Evolutionary conservation across 2,113 vertebrate genomes (phyloP).

Genomic region (Orientallactaga bullata): DNA sequence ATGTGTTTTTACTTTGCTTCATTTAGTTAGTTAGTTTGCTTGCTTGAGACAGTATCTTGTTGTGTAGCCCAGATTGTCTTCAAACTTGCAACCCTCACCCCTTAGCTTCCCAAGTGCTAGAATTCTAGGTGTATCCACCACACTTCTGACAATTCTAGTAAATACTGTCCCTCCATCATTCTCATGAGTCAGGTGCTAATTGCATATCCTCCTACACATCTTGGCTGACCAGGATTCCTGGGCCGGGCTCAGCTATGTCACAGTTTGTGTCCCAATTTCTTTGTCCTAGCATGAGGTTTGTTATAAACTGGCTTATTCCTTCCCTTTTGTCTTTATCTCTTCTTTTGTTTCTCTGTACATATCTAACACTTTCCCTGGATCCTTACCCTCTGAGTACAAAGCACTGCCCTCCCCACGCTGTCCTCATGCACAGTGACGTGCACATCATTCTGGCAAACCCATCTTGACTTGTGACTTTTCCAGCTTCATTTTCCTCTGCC

Average conservation of each 20-base stretch:
- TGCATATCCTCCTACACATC: not conserved
- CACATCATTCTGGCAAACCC: not conserved
- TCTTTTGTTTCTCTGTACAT: constrained; percentile 2
- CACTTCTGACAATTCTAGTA: constrained; percentile 5
- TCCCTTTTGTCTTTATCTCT: not conserved
- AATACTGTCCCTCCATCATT: not conserved
- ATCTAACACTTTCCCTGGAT: not conserved
- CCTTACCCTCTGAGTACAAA: not conserved
- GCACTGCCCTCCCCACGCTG: not conserved
- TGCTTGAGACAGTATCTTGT: no score
- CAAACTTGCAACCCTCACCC: no score
- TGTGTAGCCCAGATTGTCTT: no score
- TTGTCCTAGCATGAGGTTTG: not conserved
- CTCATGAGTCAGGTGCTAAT: not conserved
- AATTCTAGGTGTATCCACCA: no score
- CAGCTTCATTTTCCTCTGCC: not conserved
- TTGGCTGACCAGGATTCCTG: not conserved
- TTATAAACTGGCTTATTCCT: not conserved
- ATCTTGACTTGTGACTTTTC: not conserved
- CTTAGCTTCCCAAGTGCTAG: no score
- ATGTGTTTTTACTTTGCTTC: no score
- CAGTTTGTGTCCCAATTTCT: not conserved
- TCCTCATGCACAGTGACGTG: not conserved
- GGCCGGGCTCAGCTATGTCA: not conserved
- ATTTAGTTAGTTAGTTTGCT: no score